These are phyloP conservation scores for Bathybates hornii DNA, from an alignment of 2,113 vertebrate species.

Conservation along the genomic window DNA sequence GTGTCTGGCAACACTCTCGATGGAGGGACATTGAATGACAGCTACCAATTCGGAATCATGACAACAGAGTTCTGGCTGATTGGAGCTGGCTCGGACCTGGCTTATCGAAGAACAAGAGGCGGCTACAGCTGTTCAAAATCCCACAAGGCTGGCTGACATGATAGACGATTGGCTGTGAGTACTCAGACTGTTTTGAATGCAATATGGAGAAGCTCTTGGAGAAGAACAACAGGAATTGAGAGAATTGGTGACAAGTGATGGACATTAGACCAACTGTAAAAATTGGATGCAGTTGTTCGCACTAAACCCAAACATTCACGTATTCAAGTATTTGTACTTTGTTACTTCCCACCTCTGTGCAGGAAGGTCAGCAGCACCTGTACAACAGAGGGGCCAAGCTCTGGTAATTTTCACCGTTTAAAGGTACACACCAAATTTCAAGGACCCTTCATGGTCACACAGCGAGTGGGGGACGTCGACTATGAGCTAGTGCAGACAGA, in stretches of 20 bases:
- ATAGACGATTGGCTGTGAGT: rapidly evolving
- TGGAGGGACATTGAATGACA: neutral
- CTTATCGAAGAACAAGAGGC: neutral
- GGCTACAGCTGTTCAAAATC: neutral
- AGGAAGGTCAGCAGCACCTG: neutral
- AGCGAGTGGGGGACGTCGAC: neutral
- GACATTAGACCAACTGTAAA: neutral
- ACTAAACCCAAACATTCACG: neutral
- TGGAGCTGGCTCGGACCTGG: neutral
- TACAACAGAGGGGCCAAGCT: neutral
- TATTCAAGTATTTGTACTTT: neutral
- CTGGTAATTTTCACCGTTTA: neutral
- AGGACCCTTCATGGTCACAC: neutral
- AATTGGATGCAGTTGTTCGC: neutral
- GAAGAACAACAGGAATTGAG: rapidly evolving
- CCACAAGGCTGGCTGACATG: rapidly evolving
- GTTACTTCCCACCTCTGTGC: neutral
- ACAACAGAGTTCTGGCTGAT: rapidly evolving
- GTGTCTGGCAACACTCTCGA: neutral
- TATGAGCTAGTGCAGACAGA: neutral
- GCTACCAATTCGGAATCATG: rapidly evolving
- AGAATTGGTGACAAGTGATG: neutral
- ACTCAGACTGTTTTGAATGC: neutral
- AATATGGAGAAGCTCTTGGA: neutral
- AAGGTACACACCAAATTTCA: neutral